These are phyloP conservation scores for Drosophila affinis DNA, from an alignment of 2,888 invertebrate genomes.

Conservation along the genomic window DNA sequence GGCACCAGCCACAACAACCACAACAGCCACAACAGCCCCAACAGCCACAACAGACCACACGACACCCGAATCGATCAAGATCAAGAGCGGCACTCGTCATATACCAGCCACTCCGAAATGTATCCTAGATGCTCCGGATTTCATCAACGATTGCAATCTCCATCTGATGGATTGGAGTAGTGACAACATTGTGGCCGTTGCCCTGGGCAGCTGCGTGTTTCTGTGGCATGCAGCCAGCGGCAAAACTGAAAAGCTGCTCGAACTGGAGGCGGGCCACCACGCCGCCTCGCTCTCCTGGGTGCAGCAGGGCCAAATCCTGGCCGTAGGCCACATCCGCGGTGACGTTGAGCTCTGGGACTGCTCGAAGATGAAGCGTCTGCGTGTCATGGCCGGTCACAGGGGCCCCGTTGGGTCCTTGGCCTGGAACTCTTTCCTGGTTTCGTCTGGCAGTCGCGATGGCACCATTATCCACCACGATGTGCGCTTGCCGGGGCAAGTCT, in stretches of 20 bases:
- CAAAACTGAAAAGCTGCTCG: slow-evolving; percentile 92
- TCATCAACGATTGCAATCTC: slow-evolving; percentile 98
- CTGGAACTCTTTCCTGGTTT: slow-evolving; percentile 95
- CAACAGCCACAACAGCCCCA: slow-evolving; percentile 90
- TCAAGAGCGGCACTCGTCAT: slow-evolving; percentile 91
- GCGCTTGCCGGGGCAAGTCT: slow-evolving; percentile 91
- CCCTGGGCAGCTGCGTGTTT: slow-evolving; percentile 91
- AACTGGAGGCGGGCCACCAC: slow-evolving; percentile 91
- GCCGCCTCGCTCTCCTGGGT: slow-evolving; percentile 95
- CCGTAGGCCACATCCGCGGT: slow-evolving; percentile 93
- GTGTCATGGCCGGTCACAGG: slow-evolving; percentile 93
- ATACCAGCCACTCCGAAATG: slow-evolving; percentile 97
- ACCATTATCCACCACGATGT: slow-evolving; percentile 98
- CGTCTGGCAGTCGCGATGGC: slow-evolving; percentile 94
- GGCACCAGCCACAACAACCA: slow-evolving; percentile 88
- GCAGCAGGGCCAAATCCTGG: slow-evolving; percentile 92
- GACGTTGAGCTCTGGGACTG: slow-evolving; percentile 97
- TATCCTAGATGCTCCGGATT: slow-evolving; percentile 98
- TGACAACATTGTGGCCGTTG: slow-evolving; percentile 96
- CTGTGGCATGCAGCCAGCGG: slow-evolving; percentile 97
- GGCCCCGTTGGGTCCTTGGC: slow-evolving; percentile 94
- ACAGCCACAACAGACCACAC: slow-evolving; percentile 90
- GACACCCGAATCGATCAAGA: slow-evolving; percentile 86
- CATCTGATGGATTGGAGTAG: slow-evolving; percentile 98
- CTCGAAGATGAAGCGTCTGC: slow-evolving; percentile 85